Evolutionary conservation across 2,113 vertebrate genomes (phyloP).

Genomic region (Zosterops lateralis): DNA sequence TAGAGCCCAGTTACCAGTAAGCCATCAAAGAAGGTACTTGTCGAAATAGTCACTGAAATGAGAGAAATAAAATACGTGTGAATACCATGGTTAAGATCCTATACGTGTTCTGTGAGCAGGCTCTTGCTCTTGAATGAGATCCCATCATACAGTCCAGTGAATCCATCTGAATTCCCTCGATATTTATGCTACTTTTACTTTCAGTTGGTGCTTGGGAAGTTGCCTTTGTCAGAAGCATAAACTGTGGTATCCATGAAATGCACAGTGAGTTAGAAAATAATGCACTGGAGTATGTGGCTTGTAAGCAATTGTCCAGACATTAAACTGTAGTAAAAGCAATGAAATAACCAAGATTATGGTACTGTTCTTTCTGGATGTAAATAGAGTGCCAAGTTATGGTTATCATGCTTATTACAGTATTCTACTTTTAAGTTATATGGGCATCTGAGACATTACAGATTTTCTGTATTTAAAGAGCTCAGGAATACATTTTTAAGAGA

Average conservation of each 20-base stretch:
- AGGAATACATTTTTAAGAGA: neutral
- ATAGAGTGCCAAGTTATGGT: neutral
- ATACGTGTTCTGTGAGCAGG: neutral
- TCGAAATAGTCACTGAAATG: constrained; percentile 91
- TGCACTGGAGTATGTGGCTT: neutral
- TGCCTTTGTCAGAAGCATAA: neutral
- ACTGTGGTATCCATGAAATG: neutral
- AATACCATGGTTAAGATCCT: neutral
- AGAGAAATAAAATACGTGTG: neutral
- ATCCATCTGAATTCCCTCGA: neutral
- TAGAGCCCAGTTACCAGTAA: constrained; percentile 96
- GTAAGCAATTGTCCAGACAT: neutral
- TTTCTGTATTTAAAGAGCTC: neutral
- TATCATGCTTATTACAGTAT: neutral
- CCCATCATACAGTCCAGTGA: neutral
- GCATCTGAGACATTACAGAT: neutral
- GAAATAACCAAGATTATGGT: neutral
- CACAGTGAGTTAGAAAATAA: neutral
- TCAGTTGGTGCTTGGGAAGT: neutral
- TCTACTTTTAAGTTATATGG: neutral
- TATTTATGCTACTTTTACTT: neutral
- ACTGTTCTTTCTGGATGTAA: neutral
- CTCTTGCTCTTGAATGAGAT: neutral
- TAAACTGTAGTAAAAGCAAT: neutral
- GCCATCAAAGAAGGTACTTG: constrained; percentile 94